A percentile compares a stretch with the other conserved stretches of the same genome.
phyloP scores from a whole-genome alignment of 2,797 vertebrate genomes.

The Myotis pilosus region DNA sequence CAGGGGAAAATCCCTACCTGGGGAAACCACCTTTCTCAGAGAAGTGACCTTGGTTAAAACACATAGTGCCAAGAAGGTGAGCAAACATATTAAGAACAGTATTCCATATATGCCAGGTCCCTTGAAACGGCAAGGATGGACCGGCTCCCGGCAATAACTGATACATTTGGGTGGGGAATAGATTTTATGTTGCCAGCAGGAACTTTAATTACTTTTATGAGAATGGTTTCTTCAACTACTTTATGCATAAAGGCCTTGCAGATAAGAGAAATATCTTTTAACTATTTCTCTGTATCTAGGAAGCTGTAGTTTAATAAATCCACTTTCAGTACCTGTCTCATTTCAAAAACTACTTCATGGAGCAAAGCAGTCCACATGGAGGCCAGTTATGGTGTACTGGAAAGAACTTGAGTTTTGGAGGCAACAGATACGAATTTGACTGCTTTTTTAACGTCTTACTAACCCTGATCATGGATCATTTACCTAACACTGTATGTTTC shows the following conservation, averaged over 20 bases:
- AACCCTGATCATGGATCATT: background rate
- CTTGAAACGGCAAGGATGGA: too few relatives aligned
- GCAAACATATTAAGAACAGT: too few relatives aligned
- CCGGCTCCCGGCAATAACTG: too few relatives aligned
- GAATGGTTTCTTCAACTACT: background rate
- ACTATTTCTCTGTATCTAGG: background rate
- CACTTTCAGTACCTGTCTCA: background rate
- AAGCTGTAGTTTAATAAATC: background rate
- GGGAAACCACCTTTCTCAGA: too few relatives aligned
- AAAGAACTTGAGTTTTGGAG: background rate
- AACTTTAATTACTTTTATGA: background rate
- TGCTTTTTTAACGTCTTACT: background rate
- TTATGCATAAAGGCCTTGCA: background rate
- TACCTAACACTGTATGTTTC: background rate
- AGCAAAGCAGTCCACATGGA: background rate
- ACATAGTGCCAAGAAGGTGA: too few relatives aligned
- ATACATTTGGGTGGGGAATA: background rate
- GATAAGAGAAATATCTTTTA: background rate
- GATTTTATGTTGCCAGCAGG: slow-evolving; percentile 3
- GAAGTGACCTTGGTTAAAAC: too few relatives aligned
- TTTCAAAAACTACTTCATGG: background rate
- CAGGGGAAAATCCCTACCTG: too few relatives aligned
- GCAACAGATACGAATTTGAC: background rate
- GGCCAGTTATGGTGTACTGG: background rate
- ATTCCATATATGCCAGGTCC: too few relatives aligned